Base-by-base conservation (phyloP, 2,797 vertebrate genomes). In the Silurus lanzhouensis region DNA sequence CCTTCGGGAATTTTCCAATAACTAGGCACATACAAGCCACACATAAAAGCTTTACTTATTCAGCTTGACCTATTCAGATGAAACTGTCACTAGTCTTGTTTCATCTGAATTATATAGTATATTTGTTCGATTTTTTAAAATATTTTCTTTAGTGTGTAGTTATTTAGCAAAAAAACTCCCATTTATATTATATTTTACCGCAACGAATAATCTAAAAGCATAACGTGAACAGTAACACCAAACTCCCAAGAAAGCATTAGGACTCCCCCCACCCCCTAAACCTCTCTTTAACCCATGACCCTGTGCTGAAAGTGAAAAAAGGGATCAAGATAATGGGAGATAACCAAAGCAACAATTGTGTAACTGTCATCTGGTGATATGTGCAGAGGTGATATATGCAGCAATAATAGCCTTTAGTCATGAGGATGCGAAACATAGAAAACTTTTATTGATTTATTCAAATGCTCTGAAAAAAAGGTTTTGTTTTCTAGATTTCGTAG, bases 231-330 rank as follows among this genome's bases (percentile, higher is more conserved):
- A 3, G 14, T 25, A 55, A 58, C 22, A 20, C 52, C 25, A 76
- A 76, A 58, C 12, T 12, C 25, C n/a, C 15, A 27, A 57, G 38
- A 71, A 48, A 46, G 10, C 68, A 48, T 9, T 71, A 71, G 72
- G n/a, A 27, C n/a, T 57, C n/a, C n/a, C 10, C 19, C 70, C 20
- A 27, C 72, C 72, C 17, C 25, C 15, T 76, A 76, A 25, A 76
- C 19, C 10, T 78, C 75, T 44, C 8, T 60, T 78, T 78, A 78
- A 61, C 75, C 57, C 27, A 19, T 78, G 75, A 61, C 31, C 57
- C 75, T 22, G 5, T 22, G 75, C 25, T 38, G 74, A 77, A 77
- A 77, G 55, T 55, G 48, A 22, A 78, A 78, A 60, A 78, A 61
- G 2, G 10, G 19, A 60, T 5, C 6, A 15, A n/a, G 76, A 78